These are phyloP conservation scores for Melipona quadrifasciata DNA, from an alignment of 1,140 invertebrate genomes.

Conservation along the genomic window DNA sequence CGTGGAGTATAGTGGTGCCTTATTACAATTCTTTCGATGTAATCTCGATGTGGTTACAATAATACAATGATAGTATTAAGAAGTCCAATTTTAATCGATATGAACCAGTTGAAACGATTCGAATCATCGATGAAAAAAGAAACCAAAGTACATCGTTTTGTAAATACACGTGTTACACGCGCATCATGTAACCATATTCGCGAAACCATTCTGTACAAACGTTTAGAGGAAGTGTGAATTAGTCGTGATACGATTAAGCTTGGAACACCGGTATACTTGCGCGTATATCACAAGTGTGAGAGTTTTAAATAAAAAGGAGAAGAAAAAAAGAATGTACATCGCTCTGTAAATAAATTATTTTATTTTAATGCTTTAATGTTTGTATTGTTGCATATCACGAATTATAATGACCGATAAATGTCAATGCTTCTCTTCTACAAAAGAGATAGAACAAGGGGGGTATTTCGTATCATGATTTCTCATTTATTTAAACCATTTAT, in stretches of 20 bases:
- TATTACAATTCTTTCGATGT: slow-evolving; percentile 38
- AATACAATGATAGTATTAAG: slow-evolving; percentile 33
- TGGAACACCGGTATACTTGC: slow-evolving; percentile 48
- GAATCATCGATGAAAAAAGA: background rate
- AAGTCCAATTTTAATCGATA: slow-evolving; percentile 24
- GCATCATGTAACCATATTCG: slow-evolving; percentile 20
- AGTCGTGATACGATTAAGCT: slow-evolving; percentile 36
- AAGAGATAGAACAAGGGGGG: background rate
- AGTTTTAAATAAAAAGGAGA: slow-evolving; percentile 8
- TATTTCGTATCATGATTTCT: background rate
- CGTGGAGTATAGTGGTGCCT: slow-evolving; percentile 49
- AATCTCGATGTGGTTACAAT: slow-evolving; percentile 26
- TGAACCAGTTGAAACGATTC: slow-evolving; percentile 8
- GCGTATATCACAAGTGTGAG: slow-evolving; percentile 14
- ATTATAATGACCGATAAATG: background rate
- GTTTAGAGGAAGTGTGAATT: slow-evolving; percentile 31
- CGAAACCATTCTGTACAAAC: slow-evolving; percentile 38
- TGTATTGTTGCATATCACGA: slow-evolving; percentile 32
- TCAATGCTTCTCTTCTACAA: background rate
- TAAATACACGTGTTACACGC: slow-evolving; percentile 32
- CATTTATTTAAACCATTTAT: slow-evolving; percentile 25
- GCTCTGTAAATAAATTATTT: slow-evolving; percentile 54
- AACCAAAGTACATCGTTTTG: slow-evolving; percentile 12
- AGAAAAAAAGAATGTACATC: slow-evolving; percentile 38
- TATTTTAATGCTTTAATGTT: slow-evolving; percentile 56